Evolutionary conservation across 2,888 invertebrate genomes (phyloP), one percentile per base, ranked within the genome.

Genomic region (Luffia ferchaultella): DNA sequence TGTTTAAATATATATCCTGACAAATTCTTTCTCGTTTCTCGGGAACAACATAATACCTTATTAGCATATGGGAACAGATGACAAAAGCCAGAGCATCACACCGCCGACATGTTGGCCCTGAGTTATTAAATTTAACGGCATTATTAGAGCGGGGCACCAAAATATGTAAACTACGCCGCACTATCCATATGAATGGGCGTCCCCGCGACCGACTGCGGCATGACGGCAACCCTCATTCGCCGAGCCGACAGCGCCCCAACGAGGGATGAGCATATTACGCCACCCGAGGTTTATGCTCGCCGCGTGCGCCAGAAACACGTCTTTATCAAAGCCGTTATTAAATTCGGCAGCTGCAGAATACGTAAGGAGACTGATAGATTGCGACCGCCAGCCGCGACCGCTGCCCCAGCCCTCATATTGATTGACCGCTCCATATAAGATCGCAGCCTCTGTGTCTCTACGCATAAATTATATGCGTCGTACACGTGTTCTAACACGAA

Each of bases 301-400:
- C 30, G 30, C 30, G 30, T 30, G 30, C 60, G 57, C 62, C 62
- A 61, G 64, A 70, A 70, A 70, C 70, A 70, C 67, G 70, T 74
- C 75, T 74, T 73, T 74, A 76, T 73, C 71, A 74, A 70, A 72
- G 62, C 64, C 65, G 70, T 71, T 77, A 76, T 76, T 76, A 76
- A 75, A 73, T 71, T 70, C 63, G 60, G 64, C 67, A 68, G 67
- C 64, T 63, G 68, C 61, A 68, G 65, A 67, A 67, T 69, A 64
- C 62, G 59, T 65, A 65, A 66, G 59, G 61, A 63, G 64, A 67
- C 65, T 66, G 62, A 61, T 64, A 65, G 64, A 65, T 58, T 64
- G 59, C 61, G 56, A 55, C 58, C 58, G 45, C 52, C 50, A 52
- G 50, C 62, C 58, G 58, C 67, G 62, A 63, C 66, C 66, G 68